Base-by-base conservation (phyloP, 2,888 invertebrate species). In the Leuctra nigra region DNA sequence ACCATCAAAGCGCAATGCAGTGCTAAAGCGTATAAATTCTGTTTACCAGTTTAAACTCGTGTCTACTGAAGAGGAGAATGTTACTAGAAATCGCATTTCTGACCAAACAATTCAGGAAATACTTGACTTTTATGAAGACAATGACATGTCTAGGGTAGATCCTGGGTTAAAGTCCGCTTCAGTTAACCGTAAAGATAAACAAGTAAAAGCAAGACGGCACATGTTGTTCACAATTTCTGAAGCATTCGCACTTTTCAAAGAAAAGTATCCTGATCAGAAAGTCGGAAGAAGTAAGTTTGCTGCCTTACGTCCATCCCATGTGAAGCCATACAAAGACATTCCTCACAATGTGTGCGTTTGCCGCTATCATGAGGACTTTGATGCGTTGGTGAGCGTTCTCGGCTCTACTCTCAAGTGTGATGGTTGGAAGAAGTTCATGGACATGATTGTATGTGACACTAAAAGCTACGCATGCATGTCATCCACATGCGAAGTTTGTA, bases 301-400 rank as follows among this genome's bases (percentile, higher is more conserved):
- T 14, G 14, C 33, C n/a, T 29, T 48, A 33, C n/a, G 33, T 11
- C 48, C 48, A n/a, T 4, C 16, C 14, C 11, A 48, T 16, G 16
- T 48, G 2, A 48, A 48, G 18, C 29, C 25, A 2, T 48, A 48
- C 25, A 48, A 48, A 29, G 48, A 41, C 11, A 41, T 41, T 41
- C 41, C 41, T 4, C 41, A 41, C 41, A 41, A 41, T 41, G 41
- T 41, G 14, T 41, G 41, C 41, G 41, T 41, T 4, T 41, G 41
- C 11, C 14, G 41, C 4, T 41, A 41, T 11, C 41, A 41, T 11
- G 48, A 48, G 16, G 18, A 48, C 16, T 48, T 48, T 18, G n/a
- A n/a, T n/a, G n/a, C n/a, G n/a, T n/a, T n/a, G n/a, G n/a, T n/a
- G n/a, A n/a, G n/a, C n/a, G n/a, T n/a, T n/a, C n/a, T n/a, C n/a